Percentiles rank a stretch among this genome's conserved stretches.
Conservation (phyloP, 2,797 vertebrate species). For the Natrix natrix region DNA sequence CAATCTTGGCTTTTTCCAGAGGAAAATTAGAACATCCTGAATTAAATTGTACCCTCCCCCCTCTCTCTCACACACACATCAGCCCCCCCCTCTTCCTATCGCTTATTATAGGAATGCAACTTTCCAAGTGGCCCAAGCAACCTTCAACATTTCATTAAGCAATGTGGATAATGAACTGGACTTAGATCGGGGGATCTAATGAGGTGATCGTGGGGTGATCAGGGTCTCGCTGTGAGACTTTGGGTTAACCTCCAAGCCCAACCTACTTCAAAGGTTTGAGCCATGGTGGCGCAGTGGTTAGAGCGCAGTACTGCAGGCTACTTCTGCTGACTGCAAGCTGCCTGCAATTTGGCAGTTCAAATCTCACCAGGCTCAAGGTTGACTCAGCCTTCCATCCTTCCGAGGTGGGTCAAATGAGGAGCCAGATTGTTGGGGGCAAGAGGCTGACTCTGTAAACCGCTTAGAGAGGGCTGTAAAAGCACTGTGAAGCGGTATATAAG, state of each 20-base stretch:
- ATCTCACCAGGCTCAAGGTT: too few species aligned
- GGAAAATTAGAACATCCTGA: not conserved
- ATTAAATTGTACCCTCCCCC: not conserved
- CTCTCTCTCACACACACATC: not conserved
- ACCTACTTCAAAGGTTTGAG: not conserved
- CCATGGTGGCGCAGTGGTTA: too few species aligned
- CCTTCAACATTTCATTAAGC: not conserved
- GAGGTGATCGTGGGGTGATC: not conserved
- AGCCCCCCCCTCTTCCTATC: not conserved
- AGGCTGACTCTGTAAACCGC: too few species aligned
- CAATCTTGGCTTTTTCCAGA: not conserved
- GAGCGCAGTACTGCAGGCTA: too few species aligned
- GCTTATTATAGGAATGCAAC: not conserved
- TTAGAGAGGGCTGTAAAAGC: too few species aligned
- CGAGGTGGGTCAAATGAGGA: too few species aligned
- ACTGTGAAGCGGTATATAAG: too few species aligned
- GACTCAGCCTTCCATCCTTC: too few species aligned
- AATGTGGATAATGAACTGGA: not conserved
- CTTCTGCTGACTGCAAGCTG: too few species aligned
- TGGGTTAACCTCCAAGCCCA: not conserved
- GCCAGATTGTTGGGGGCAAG: too few species aligned
- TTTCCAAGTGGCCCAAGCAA: not conserved
- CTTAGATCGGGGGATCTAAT: not conserved
- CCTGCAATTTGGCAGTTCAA: too few species aligned
- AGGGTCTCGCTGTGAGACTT: not conserved